These are phyloP conservation scores for Chloropsis cyanopogon DNA, from an alignment of 2,113 vertebrate species.

Conservation along the genomic window DNA sequence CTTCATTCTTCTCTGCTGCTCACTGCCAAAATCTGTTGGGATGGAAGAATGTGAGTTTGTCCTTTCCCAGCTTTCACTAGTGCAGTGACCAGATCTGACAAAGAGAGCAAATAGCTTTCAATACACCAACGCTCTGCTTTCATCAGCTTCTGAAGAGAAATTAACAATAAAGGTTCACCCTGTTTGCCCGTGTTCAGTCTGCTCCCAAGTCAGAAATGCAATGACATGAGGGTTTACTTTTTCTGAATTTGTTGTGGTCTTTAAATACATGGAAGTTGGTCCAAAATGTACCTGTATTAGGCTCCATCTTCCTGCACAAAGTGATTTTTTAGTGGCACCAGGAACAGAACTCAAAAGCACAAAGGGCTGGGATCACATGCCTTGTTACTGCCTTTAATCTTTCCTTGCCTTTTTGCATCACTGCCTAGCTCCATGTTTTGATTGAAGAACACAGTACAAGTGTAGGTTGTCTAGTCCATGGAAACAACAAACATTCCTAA, in stretches of 20 bases:
- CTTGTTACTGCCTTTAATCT: background rate
- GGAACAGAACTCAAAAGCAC: background rate
- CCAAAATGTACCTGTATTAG: background rate
- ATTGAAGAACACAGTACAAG: background rate
- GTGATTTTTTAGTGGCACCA: background rate
- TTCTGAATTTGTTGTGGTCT: background rate
- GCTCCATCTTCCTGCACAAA: background rate
- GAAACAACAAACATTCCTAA: background rate
- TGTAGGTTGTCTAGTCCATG: background rate
- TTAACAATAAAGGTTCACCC: background rate
- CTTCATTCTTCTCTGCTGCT: slow-evolving; percentile 23
- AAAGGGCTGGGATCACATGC: background rate
- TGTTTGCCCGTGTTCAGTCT: background rate
- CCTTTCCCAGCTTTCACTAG: slow-evolving; percentile 7
- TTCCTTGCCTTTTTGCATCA: background rate
- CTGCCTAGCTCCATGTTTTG: background rate
- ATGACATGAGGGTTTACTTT: background rate
- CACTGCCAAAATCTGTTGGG: slow-evolving; percentile 25
- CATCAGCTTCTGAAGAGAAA: slow-evolving; percentile 25
- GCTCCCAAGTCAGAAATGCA: background rate
- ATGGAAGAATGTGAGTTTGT: slow-evolving; percentile 15
- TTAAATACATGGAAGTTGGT: background rate
- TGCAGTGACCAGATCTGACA: slow-evolving; percentile 17
- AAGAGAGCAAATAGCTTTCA: slow-evolving; percentile 36
- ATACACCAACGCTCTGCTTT: background rate